Conservation (phyloP, 2,113 vertebrate genomes). For the Dicrurus megarhynchus region DNA sequence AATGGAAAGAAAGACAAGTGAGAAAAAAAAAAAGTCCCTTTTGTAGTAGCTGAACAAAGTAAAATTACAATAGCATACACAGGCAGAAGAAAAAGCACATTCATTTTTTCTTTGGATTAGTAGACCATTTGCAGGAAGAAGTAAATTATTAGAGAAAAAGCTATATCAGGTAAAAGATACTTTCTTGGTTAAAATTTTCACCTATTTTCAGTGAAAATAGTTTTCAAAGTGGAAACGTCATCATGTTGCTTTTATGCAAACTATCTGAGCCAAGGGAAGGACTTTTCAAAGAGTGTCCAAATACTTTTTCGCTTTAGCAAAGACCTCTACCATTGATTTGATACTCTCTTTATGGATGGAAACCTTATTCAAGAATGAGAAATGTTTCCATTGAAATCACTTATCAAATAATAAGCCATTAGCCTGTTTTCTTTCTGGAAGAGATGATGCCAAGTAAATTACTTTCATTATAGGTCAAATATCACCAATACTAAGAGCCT, state of each 20-base stretch:
- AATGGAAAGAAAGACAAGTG: not conserved
- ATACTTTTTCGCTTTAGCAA: not conserved
- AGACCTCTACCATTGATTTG: constrained; percentile 36
- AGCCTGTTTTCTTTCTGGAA: constrained; percentile 28
- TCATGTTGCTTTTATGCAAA: not conserved
- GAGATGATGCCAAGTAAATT: constrained; percentile 7
- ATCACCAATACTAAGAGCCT: not conserved
- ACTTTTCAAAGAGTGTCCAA: constrained; percentile 9
- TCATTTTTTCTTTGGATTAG: not conserved
- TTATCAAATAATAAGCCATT: constrained; percentile 47
- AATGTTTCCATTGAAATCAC: constrained; percentile 27
- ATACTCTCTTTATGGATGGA: not conserved
- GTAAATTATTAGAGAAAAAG: not conserved
- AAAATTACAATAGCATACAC: not conserved
- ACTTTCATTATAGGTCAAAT: constrained; percentile 12
- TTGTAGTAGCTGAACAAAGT: not conserved
- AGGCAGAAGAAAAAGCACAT: not conserved
- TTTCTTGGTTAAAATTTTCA: not conserved
- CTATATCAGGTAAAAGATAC: not conserved
- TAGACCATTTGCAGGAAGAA: not conserved
- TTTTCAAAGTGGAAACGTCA: not conserved
- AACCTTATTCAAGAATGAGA: constrained; percentile 17
- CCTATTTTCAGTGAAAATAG: not conserved
- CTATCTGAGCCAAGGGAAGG: not conserved
- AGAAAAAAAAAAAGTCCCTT: not conserved